Evolutionary conservation across 2,113 vertebrate species (phyloP).

Genomic region (Cynocephalus volans): DNA sequence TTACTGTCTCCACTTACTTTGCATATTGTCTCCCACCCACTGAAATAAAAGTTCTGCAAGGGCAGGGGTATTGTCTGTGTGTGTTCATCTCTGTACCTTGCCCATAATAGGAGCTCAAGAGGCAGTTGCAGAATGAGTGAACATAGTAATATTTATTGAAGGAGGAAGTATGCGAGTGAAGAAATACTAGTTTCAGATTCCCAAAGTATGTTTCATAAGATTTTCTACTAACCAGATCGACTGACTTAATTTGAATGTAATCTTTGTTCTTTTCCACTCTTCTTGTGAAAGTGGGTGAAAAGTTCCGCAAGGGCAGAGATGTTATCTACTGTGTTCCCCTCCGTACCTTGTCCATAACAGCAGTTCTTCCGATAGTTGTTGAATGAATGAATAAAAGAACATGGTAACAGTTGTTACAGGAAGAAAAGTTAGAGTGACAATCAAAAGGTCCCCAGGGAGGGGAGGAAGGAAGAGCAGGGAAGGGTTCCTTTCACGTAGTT

Average conservation of each 20-base stretch:
- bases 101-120: not conserved
- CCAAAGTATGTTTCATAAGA: too few species aligned
- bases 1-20: not conserved
- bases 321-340: too few species aligned
- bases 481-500: not conserved
- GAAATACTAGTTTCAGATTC: too few species aligned
- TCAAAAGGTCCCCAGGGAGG: not conserved
- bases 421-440: not conserved
- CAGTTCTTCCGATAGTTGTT: too few species aligned
- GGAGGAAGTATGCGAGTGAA: not conserved
- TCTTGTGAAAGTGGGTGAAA: too few species aligned
- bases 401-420: not conserved
- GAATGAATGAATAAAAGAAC: not conserved
- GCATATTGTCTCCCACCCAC: not conserved
- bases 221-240: too few species aligned
- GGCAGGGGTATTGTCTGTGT: not conserved
- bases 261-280: too few species aligned
- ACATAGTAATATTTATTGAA: not conserved
- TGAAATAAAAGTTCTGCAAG: not conserved
- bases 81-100: not conserved
- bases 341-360: too few species aligned
- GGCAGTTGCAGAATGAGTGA: not conserved
- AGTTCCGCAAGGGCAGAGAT: too few species aligned
- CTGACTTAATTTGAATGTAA: too few species aligned
- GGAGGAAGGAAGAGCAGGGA: not conserved